A percentile compares a stretch with the other conserved stretches of the same genome.
phyloP scores from a whole-genome alignment of 2,888 invertebrate species.

The Apotomis betuletana region DNA sequence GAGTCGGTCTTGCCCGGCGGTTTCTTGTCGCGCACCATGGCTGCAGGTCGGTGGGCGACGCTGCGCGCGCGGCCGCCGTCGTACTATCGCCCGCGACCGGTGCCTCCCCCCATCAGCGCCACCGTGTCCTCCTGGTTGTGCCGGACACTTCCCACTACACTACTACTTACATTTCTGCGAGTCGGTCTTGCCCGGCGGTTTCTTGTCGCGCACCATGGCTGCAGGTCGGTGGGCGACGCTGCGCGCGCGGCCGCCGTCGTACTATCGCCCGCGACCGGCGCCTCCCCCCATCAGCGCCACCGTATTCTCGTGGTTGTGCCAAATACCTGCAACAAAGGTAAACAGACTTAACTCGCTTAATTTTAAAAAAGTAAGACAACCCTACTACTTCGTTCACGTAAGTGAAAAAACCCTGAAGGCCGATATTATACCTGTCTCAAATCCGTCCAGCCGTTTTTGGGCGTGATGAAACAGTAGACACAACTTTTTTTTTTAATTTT shows the following conservation, averaged over 20 bases:
- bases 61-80: conserved; percentile 67
- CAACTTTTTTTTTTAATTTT: too few species aligned
- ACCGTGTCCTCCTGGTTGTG: conserved; percentile 76
- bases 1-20: conserved; percentile 78
- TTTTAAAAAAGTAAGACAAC: too few species aligned
- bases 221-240: conserved; percentile 56
- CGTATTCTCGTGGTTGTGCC: conserved; percentile 78
- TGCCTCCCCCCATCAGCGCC: conserved; percentile 67
- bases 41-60: conserved; percentile 58
- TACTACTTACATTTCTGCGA: conserved; percentile 77
- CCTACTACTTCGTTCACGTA: too few species aligned
- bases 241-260: conserved; percentile 70
- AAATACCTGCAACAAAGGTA: conserved; percentile 67
- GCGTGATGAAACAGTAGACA: too few species aligned
- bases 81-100: conserved; percentile 78
- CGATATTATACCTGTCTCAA: too few species aligned
- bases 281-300: conserved; percentile 69
- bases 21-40: conserved; percentile 81
- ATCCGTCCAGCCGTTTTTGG: too few species aligned
- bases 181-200: conserved; percentile 77
- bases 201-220: conserved; percentile 81
- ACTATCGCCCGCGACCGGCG: conserved; percentile 76
- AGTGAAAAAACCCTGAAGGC: too few species aligned
- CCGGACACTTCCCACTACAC: conserved; percentile 68
- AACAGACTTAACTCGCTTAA: too few species aligned